Percentiles rank a stretch among this genome's conserved stretches.
phyloP scores from a whole-genome alignment of 2,797 vertebrate species.

The Parauchenoglanis ngamensis region DNA sequence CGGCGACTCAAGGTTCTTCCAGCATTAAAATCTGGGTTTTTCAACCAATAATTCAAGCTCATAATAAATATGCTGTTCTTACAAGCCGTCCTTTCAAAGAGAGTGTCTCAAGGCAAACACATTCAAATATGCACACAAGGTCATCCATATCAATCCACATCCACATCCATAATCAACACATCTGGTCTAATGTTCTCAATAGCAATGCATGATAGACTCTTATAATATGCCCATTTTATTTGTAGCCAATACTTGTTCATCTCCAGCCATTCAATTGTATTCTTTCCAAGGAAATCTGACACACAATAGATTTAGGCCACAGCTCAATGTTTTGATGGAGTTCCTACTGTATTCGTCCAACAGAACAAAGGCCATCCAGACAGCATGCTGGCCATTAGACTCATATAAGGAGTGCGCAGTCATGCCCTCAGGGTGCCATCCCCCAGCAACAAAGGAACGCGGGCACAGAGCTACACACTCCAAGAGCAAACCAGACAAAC shows the following conservation, averaged over 20 bases:
- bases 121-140: constrained; percentile 4
- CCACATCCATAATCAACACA: background rate
- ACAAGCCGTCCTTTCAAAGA: background rate
- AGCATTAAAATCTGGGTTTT: background rate
- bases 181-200: constrained; percentile 25
- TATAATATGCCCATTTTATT: constrained; percentile 14
- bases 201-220: background rate
- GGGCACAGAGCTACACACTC: constrained; percentile 27
- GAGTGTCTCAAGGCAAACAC: background rate
- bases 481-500: constrained; percentile 32
- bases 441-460: constrained; percentile 59
- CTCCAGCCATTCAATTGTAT: background rate
- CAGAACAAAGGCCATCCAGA: constrained; percentile 54
- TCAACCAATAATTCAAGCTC: background rate
- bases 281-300: constrained; percentile 13
- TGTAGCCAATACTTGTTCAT: constrained; percentile 4
- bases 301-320: constrained; percentile 26
- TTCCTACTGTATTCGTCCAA: constrained; percentile 42
- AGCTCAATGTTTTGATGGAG: constrained; percentile 35
- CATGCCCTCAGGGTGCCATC: constrained; percentile 54
- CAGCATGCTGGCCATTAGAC: constrained; percentile 46
- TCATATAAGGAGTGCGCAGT: constrained; percentile 42
- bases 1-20: background rate
- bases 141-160: constrained; percentile 5
- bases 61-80: background rate